Evolutionary conservation across 53 echinoderm and acorn worm genomes (phyloP).

Genomic region (Henricia sp.): DNA sequence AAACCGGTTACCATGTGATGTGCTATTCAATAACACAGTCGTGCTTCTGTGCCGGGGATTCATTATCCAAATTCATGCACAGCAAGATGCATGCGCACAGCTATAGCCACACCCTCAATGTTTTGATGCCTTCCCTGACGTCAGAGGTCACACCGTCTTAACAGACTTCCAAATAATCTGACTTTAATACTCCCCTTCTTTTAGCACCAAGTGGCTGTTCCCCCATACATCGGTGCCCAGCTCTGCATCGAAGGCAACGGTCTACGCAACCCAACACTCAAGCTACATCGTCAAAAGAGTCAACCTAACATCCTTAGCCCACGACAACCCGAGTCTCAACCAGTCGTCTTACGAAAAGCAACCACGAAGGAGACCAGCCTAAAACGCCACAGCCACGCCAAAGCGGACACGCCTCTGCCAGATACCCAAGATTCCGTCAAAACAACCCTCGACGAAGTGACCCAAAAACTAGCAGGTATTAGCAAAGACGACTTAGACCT

Average conservation of each 20-base stretch:
- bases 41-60: too few relatives aligned
- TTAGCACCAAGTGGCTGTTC: slow-evolving; percentile 79
- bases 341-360: slow-evolving; percentile 16
- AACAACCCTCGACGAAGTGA: slow-evolving; percentile 87
- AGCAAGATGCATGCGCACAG: too few relatives aligned
- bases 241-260: slow-evolving; percentile 74
- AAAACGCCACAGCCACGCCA: slow-evolving; percentile 13
- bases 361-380: slow-evolving; percentile 19
- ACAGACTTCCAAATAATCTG: too few relatives aligned
- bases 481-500: slow-evolving; percentile 60
- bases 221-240: slow-evolving; percentile 86
- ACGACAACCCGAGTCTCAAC: slow-evolving; percentile 27
- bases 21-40: too few relatives aligned
- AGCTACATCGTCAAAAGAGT: slow-evolving; percentile 80
- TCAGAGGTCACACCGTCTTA: too few relatives aligned
- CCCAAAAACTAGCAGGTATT: slow-evolving; percentile 96
- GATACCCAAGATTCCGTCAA: slow-evolving; percentile 33
- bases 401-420: slow-evolving; percentile 42
- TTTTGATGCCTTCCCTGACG: too few relatives aligned
- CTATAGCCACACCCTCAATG: too few relatives aligned
- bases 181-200: too few relatives aligned
- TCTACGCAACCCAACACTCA: slow-evolving; percentile 73
- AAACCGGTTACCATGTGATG: too few relatives aligned
- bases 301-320: slow-evolving; percentile 71
- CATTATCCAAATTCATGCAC: too few relatives aligned